A percentile compares a stretch with the other conserved stretches of the same genome.
These are phyloP conservation scores for Coremacera marginata DNA, from an alignment of 2,888 invertebrate species.

Conservation along the genomic window DNA sequence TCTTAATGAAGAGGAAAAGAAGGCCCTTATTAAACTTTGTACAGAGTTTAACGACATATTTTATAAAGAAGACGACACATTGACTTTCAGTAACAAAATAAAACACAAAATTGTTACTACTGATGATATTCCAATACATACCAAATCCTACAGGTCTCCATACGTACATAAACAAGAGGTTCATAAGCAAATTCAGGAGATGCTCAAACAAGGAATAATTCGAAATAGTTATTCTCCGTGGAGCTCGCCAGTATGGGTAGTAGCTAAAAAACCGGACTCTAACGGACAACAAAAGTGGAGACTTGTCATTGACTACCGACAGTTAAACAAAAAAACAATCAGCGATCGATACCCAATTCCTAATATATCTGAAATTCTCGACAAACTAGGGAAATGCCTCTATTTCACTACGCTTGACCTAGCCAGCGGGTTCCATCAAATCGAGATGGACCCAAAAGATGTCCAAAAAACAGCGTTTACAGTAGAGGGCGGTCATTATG, in stretches of 20 bases:
- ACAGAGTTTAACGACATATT: neutral
- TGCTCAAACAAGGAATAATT: slow-evolving; percentile 34
- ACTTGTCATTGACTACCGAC: slow-evolving; percentile 36
- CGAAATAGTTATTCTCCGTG: slow-evolving; percentile 27
- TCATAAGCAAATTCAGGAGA: slow-evolving; percentile 25
- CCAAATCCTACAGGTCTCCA: slow-evolving; percentile 23
- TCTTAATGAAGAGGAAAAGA: neutral
- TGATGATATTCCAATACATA: slow-evolving; percentile 19
- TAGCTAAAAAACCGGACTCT: slow-evolving; percentile 32
- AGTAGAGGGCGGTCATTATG: slow-evolving; percentile 44
- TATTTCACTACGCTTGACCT: slow-evolving; percentile 48
- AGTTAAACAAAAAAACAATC: slow-evolving; percentile 31
- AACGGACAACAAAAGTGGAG: slow-evolving; percentile 35
- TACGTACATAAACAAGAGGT: slow-evolving; percentile 33
- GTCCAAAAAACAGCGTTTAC: slow-evolving; percentile 49
- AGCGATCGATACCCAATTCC: slow-evolving; percentile 27
- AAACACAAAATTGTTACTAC: slow-evolving; percentile 19
- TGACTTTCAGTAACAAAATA: slow-evolving; percentile 6
- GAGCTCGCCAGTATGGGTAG: slow-evolving; percentile 36
- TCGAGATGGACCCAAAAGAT: slow-evolving; percentile 50
- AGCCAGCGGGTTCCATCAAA: slow-evolving; percentile 59
- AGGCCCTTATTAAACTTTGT: neutral
- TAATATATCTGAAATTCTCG: slow-evolving; percentile 30
- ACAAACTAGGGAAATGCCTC: slow-evolving; percentile 15
- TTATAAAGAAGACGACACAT: slow-evolving; percentile 17